A percentile compares a stretch with the other conserved stretches of the same genome.
These are phyloP conservation scores for Nomada lathburiana DNA, from an alignment of 2,888 invertebrate genomes.

Conservation along the genomic window DNA sequence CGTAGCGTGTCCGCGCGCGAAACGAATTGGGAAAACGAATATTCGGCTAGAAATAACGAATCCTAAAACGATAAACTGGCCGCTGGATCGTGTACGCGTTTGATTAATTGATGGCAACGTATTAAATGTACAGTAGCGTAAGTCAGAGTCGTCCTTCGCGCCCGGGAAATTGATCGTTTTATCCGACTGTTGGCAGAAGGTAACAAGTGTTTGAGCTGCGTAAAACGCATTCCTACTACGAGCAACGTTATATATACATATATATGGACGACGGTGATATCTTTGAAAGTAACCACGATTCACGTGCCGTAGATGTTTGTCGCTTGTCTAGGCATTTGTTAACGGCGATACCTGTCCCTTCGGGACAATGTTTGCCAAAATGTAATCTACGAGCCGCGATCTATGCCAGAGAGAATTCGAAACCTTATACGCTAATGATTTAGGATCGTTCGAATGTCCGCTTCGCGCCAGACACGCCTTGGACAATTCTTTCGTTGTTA, in stretches of 20 bases:
- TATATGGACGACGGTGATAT: neutral
- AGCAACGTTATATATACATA: neutral
- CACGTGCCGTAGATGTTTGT: constrained; percentile 49
- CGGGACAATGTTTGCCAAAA: constrained; percentile 72
- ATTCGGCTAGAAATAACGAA: constrained; percentile 49
- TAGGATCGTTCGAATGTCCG: constrained; percentile 27
- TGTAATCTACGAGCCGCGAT: constrained; percentile 59
- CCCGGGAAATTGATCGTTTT: constrained; percentile 62
- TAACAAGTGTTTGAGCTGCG: constrained; percentile 58
- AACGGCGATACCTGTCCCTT: constrained; percentile 69
- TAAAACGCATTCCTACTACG: constrained; percentile 30
- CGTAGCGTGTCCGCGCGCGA: constrained; percentile 41
- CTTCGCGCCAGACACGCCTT: constrained; percentile 49
- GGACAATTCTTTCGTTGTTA: constrained; percentile 5
- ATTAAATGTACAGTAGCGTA: constrained; percentile 35
- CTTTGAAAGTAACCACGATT: constrained; percentile 39
- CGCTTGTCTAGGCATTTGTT: constrained; percentile 71
- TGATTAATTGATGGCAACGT: constrained; percentile 48
- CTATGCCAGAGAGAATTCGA: constrained; percentile 57
- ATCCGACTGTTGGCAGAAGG: constrained; percentile 47
- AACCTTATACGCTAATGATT: constrained; percentile 58
- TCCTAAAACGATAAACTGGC: constrained; percentile 11
- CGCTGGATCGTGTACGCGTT: constrained; percentile 31
- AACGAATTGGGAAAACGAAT: constrained; percentile 18
- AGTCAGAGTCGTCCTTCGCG: constrained; percentile 50